Evolutionary conservation across 2,113 vertebrate genomes (phyloP), one percentile per base, ranked within the genome.

Genomic region (Mastomys natalensis): DNA sequence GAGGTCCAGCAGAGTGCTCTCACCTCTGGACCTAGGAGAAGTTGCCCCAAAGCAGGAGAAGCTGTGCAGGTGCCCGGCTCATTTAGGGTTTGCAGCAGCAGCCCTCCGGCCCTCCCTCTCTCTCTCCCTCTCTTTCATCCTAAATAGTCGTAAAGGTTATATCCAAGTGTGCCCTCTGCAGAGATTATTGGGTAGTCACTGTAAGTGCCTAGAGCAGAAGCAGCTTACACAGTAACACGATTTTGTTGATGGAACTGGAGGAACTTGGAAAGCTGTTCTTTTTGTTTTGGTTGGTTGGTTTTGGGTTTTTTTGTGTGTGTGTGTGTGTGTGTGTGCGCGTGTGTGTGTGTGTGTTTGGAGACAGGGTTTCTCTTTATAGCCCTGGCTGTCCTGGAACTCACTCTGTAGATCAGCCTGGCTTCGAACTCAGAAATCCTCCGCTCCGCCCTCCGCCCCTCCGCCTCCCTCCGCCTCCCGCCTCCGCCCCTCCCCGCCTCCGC

Each of bases 191-290:
- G 53, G 55, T 40, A 37, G 91, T 68, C 72, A 66, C 43, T 90
- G 11, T 90, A 84, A 90, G 21, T 73, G 6, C 77, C 51, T 43
- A 62, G 68, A 91, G 87, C 66, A 87, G 62, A 89, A 29, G 62
- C 29, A 72, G 29, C 66, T 90, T 70, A 55, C 22, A 68, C 29
- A 64, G 70, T 89, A 45, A 60, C 10, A 77, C 29, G 1, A 3
- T n/a, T 68, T 88, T 91, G 77, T 68, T 40, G 55, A 17, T 96
- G 81, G 55, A 94, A 87, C 45, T 74, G 48, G 68, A 92, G 77
- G 70, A 62, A 81, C 66, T 78, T 93, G 12, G 64, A 73, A 53
- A 90, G 55, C 43, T 78, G 16, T 78, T 89, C n/a, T 66, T 85
- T n/a, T n/a, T n/a, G n/a, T n/a, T n/a, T n/a, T n/a, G n/a, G n/a